phyloP scores from a whole-genome alignment of 2,113 vertebrate genomes.

The Mohoua ochrocephala region DNA sequence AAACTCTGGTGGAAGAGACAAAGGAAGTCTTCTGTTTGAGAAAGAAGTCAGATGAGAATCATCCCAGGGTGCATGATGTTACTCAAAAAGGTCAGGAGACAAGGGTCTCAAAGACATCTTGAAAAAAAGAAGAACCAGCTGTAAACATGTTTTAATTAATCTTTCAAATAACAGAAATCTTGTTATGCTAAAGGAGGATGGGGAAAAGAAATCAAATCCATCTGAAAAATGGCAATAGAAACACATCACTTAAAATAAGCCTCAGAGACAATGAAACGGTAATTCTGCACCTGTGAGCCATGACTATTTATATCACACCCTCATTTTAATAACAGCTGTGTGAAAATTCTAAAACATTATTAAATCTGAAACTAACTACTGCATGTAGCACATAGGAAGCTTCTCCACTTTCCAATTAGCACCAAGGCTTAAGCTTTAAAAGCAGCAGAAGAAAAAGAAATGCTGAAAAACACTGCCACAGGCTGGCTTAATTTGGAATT shows the following conservation, averaged over 20 bases:
- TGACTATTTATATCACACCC: neutral
- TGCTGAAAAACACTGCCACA: slow-evolving; percentile 59
- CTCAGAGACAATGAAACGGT: neutral
- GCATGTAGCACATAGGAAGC: neutral
- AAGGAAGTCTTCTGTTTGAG: neutral
- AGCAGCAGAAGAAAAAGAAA: neutral
- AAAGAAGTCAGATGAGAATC: slow-evolving; percentile 28
- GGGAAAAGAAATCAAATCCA: neutral
- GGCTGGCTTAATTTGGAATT: slow-evolving; percentile 48
- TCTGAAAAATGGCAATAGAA: neutral
- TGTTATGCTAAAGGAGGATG: neutral
- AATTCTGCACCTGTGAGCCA: neutral
- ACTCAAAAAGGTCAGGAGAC: slow-evolving; percentile 21
- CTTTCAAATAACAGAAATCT: neutral
- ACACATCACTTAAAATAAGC: neutral
- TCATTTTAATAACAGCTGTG: neutral
- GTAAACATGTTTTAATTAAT: neutral
- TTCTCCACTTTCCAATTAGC: neutral
- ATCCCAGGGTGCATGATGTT: neutral
- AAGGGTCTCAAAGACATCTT: neutral
- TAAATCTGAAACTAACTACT: neutral
- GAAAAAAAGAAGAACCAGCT: neutral
- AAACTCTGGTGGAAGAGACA: neutral
- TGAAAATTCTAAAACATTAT: neutral
- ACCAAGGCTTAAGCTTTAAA: neutral